Evolutionary conservation across 23 tunicate species (phyloP).

Genomic region (Ascidia mentula): DNA sequence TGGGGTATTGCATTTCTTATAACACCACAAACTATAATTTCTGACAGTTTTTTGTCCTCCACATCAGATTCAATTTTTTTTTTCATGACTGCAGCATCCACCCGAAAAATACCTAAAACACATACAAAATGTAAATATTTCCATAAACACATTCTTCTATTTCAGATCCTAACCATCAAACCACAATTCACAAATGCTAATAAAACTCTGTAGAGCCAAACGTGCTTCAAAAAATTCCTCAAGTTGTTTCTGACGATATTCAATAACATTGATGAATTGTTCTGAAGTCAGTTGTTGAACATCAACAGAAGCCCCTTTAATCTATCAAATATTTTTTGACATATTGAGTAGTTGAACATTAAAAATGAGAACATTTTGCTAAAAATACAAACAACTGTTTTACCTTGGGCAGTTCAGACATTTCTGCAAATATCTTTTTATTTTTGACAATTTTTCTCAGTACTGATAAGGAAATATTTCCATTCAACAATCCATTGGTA

Average conservation of each 20-base stretch:
- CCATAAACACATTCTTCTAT: no score
- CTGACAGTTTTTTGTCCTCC: neutral
- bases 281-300: neutral
- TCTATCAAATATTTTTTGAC: neutral
- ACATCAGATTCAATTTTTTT: neutral
- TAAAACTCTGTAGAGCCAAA: neutral
- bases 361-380: no score
- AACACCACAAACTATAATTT: neutral
- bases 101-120: neutral
- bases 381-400: no score
- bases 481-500: neutral
- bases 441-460: neutral
- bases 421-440: neutral
- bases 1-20: no score
- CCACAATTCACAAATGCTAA: neutral
- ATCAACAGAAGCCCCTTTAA: neutral
- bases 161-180: neutral
- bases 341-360: no score
- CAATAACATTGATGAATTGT: neutral
- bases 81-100: neutral
- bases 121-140: no score
- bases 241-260: neutral
- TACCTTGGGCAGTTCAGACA: constrained; percentile 1
- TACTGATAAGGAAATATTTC: neutral
- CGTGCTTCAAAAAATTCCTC: neutral